These are phyloP conservation scores for Lates japonicus DNA, from an alignment of 2,797 vertebrate species.

Conservation along the genomic window DNA sequence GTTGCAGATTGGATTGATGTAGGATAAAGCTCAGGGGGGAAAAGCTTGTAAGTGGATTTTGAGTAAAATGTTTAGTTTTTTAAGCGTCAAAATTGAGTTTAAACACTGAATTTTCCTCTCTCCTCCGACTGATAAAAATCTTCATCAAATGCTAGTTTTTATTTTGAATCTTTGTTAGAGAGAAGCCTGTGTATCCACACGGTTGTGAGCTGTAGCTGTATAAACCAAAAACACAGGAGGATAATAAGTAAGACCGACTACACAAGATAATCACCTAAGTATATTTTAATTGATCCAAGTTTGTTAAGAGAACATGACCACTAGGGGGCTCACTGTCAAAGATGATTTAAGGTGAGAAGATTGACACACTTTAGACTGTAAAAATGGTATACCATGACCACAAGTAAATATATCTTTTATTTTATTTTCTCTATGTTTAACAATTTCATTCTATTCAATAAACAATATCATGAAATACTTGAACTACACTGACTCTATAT, in stretches of 20 bases:
- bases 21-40: too few species aligned
- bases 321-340: not conserved
- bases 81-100: not conserved
- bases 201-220: too few species aligned
- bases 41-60: not conserved
- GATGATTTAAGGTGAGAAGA: not conserved
- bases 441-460: too few species aligned
- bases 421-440: too few species aligned
- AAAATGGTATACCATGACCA: not conserved
- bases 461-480: too few species aligned
- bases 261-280: not conserved
- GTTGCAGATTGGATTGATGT: not conserved
- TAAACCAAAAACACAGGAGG: too few species aligned
- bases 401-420: too few species aligned
- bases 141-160: too few species aligned
- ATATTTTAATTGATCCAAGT: not conserved
- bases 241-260: not conserved
- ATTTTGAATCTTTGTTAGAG: too few species aligned
- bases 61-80: not conserved
- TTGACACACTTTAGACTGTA: not conserved
- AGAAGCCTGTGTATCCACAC: too few species aligned
- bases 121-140: too few species aligned
- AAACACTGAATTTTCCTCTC: not conserved
- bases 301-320: not conserved
- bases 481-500: too few species aligned